phyloP scores from a whole-genome alignment of 2,797 vertebrate species.

The Pseudopleuronectes americanus region DNA sequence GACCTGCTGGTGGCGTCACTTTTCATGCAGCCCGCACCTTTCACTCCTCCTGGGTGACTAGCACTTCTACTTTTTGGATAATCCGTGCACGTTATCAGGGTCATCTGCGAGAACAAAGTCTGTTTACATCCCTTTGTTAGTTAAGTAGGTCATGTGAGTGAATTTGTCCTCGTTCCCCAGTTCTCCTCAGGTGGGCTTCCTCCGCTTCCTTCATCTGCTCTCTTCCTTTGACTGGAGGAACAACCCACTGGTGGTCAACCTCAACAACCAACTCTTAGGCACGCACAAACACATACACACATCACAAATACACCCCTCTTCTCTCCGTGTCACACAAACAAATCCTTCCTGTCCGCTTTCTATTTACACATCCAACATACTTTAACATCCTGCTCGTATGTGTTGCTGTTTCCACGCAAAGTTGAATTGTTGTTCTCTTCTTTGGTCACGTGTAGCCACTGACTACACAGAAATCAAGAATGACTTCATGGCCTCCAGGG shows the following conservation, averaged over 20 bases:
- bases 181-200: slow-evolving; percentile 94
- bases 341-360: slow-evolving; percentile 50
- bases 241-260: slow-evolving; percentile 92
- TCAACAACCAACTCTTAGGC: slow-evolving; percentile 92
- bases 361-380: slow-evolving; percentile 53
- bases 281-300: slow-evolving; percentile 44
- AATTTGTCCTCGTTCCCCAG: slow-evolving; percentile 76
- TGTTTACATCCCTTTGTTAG: slow-evolving; percentile 35
- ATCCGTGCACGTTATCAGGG: background rate
- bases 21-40: slow-evolving; percentile 92
- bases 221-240: slow-evolving; percentile 97
- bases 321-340: slow-evolving; percentile 44
- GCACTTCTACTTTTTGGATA: background rate
- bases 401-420: slow-evolving; percentile 16
- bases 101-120: slow-evolving; percentile 11
- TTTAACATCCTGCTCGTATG: slow-evolving; percentile 62
- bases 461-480: slow-evolving; percentile 92
- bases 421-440: slow-evolving; percentile 52
- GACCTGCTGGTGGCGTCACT: slow-evolving; percentile 92
- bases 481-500: slow-evolving; percentile 88
- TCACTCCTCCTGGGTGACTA: slow-evolving; percentile 89
- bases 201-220: slow-evolving; percentile 92
- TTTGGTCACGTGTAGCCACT: slow-evolving; percentile 79
- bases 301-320: slow-evolving; percentile 1
- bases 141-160: slow-evolving; percentile 63